Evolutionary conservation across 2,888 invertebrate genomes (phyloP).

Genomic region (Auanema freiburgensis): DNA sequence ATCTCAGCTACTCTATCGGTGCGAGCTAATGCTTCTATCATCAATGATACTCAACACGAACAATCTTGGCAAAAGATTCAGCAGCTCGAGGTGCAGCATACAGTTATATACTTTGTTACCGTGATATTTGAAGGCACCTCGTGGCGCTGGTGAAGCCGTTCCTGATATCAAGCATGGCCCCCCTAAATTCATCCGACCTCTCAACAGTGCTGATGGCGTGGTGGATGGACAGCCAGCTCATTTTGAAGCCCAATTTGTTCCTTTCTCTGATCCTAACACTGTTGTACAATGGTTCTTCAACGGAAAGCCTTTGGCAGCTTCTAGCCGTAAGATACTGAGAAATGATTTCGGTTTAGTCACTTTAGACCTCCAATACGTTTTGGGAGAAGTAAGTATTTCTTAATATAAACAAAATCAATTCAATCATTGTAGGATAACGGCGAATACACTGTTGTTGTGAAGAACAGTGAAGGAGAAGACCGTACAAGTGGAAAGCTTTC

Average conservation of each 20-base stretch:
- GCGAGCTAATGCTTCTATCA: conserved; percentile 49
- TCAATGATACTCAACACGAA: conserved; percentile 88
- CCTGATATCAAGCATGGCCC: conserved; percentile 71
- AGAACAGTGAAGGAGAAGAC: conserved; percentile 88
- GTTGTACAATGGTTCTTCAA: conserved; percentile 72
- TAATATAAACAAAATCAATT: not conserved
- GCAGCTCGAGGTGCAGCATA: conserved; percentile 77
- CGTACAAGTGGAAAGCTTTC: conserved; percentile 67
- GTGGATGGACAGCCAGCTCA: conserved; percentile 82
- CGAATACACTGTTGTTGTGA: conserved; percentile 72
- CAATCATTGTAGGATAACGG: conserved; percentile 42
- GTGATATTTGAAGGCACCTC: conserved; percentile 28
- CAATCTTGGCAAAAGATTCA: conserved; percentile 87
- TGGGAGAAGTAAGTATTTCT: conserved; percentile 75
- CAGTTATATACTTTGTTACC: conserved; percentile 8
- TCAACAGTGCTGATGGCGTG: conserved; percentile 45
- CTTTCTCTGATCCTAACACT: conserved; percentile 64
- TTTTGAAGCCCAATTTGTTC: conserved; percentile 82
- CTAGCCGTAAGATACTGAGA: conserved; percentile 67
- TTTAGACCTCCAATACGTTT: conserved; percentile 82
- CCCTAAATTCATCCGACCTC: conserved; percentile 75
- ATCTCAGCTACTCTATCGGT: conserved; percentile 54
- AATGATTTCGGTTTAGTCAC: conserved; percentile 92
- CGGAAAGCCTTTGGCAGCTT: conserved; percentile 79
- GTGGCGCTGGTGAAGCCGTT: conserved; percentile 49